A percentile compares a stretch with the other conserved stretches of the same genome.
These are phyloP conservation scores for Oenanthe melanoleuca DNA, from an alignment of 2,113 vertebrate species.

Conservation along the genomic window DNA sequence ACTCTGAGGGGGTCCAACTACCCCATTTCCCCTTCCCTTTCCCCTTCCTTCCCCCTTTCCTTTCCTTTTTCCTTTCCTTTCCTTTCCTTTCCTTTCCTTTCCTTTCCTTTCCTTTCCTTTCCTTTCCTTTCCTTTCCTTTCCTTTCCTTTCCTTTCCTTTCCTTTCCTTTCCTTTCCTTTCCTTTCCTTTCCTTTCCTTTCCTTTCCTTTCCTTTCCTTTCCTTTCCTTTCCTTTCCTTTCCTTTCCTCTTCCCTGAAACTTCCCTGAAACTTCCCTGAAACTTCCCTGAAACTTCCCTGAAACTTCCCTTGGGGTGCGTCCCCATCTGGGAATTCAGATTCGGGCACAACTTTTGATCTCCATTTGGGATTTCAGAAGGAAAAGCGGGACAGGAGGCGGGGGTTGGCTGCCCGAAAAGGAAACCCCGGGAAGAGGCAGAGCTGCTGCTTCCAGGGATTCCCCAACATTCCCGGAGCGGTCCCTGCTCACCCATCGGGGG, in stretches of 20 bases:
- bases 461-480: not conserved
- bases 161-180: not conserved
- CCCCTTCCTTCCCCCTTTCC: too few species aligned
- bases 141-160: not conserved
- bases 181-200: too few species aligned
- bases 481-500: constrained; percentile 89
- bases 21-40: not conserved
- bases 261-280: too few species aligned
- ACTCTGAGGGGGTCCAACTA: not conserved
- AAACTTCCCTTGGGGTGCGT: too few species aligned
- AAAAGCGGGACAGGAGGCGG: accelerated
- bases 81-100: too few species aligned
- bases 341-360: accelerated
- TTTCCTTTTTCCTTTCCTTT: not conserved
- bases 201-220: not conserved
- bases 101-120: accelerated
- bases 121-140: not conserved
- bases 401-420: not conserved
- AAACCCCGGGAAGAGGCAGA: not conserved
- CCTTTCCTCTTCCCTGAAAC: too few species aligned
- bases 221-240: not conserved
- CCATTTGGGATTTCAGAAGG: not conserved
- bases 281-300: too few species aligned
- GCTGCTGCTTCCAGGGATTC: not conserved
- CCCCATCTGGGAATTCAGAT: not conserved